Evolutionary conservation across 2,797 vertebrate genomes (phyloP), one percentile per base, ranked within the genome.

Genomic region (Onychomys torridus): DNA sequence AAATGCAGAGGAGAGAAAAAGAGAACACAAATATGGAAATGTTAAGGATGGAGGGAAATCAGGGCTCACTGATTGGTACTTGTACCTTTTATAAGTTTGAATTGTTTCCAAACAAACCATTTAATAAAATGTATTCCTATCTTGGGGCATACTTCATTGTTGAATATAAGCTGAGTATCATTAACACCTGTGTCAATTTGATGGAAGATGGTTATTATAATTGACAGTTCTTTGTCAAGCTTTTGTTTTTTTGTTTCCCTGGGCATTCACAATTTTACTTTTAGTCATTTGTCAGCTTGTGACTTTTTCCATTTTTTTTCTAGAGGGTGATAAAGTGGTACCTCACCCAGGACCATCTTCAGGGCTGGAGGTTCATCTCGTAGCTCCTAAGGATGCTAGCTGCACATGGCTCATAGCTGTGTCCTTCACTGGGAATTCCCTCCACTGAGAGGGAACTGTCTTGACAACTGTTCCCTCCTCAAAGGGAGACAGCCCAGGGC

Each of bases 41-140:
- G 1, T 46, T 89, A 69, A 61, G 29, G 6, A 23, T 59, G 5
- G 63, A 77, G 52, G 37, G 16, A 43, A 43, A 46, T 25, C 1
- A 67, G 19, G 5, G 6, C 49, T 89, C 32, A 77, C 86, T 78
- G 40, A 14, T 69, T 37, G 27, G 7, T 17, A 78, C 27, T 49
- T 81, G 55, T 2, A 93, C 85, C 11, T 52, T 91, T 79, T 12
- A 25, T 94, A 92, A 59, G 8, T 73, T 81, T 77, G 40, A 94
- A 89, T 91, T 89, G 77, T 73, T 83, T 96, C 9, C 17, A 91
- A 96, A 65, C 71, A 59, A 57, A 82, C 77, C 84, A 76, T 32
- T 94, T 88, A 79, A 78, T 82, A 34, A 71, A 95, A 91, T 27
- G 0, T 32, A 65, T 78, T 43, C 75, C 46, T 79, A 90, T 6